These are phyloP conservation scores for Hermatobates lingyangjiaoensis DNA, from an alignment of 1,140 invertebrate species.

Conservation along the genomic window DNA sequence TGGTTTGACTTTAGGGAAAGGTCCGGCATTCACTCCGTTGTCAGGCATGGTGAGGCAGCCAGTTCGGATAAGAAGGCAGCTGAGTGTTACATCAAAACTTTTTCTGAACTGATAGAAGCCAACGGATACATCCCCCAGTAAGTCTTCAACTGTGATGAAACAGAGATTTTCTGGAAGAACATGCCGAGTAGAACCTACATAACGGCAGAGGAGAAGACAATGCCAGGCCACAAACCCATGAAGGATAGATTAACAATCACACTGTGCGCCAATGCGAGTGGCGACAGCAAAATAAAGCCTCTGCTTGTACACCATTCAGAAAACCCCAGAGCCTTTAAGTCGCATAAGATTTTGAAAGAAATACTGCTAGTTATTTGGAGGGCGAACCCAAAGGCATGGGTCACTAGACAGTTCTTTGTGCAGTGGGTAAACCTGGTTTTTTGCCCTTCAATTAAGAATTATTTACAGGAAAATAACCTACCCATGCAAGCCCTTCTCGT, in stretches of 20 bases:
- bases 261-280: not conserved
- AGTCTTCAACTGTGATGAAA: not conserved
- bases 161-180: not conserved
- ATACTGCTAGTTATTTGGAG: no score
- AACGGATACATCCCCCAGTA: not conserved
- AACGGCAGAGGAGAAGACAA: not conserved
- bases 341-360: not conserved
- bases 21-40: not conserved
- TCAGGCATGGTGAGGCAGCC: not conserved
- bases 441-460: not conserved
- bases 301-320: not conserved
- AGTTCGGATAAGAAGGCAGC: not conserved
- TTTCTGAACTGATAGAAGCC: not conserved
- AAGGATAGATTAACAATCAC: not conserved
- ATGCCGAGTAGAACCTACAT: not conserved
- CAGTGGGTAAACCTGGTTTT: no score
- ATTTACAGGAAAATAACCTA: not conserved
- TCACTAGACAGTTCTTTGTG: no score
- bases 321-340: not conserved
- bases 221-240: not conserved
- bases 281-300: not conserved
- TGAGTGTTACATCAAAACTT: not conserved
- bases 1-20: not conserved
- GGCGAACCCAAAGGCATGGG: no score
- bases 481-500: not conserved